Conservation (phyloP, 2,113 vertebrate genomes). For the Donacobius atricapilla region DNA sequence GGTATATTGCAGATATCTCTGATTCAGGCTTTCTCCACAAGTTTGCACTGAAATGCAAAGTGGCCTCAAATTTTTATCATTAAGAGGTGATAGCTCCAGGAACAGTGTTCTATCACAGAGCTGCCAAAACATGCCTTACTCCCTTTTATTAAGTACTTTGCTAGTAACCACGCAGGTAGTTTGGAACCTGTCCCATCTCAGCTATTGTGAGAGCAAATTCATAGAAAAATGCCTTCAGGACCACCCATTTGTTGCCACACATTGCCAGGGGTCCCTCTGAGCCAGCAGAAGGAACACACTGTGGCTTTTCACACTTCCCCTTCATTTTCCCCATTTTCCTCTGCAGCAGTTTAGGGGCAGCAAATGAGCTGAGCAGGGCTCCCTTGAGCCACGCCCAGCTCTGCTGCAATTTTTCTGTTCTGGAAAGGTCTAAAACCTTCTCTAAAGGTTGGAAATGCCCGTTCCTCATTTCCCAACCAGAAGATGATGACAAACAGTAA, state of each 20-base stretch:
- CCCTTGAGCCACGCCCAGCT: accelerated
- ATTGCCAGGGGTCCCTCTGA: background rate
- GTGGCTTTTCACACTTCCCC: background rate
- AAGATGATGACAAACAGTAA: background rate
- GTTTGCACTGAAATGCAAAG: background rate
- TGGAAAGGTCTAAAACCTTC: background rate
- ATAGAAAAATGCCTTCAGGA: background rate
- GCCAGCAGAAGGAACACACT: background rate
- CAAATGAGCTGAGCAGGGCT: background rate
- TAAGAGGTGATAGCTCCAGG: background rate
- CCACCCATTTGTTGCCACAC: background rate
- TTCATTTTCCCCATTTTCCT: background rate
- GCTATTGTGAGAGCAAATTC: background rate
- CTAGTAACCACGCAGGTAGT: background rate
- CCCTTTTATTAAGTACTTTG: background rate
- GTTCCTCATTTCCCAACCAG: background rate
- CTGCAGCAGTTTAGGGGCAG: background rate
- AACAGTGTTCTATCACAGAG: background rate
- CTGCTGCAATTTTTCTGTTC: background rate
- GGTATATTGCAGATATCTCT: background rate
- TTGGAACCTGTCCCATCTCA: background rate
- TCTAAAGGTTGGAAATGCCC: background rate
- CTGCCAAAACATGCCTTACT: background rate
- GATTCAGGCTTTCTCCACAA: background rate
- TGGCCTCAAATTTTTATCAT: background rate